phyloP scores from a whole-genome alignment of 2,888 invertebrate species.

The Heteropelma amictum region DNA sequence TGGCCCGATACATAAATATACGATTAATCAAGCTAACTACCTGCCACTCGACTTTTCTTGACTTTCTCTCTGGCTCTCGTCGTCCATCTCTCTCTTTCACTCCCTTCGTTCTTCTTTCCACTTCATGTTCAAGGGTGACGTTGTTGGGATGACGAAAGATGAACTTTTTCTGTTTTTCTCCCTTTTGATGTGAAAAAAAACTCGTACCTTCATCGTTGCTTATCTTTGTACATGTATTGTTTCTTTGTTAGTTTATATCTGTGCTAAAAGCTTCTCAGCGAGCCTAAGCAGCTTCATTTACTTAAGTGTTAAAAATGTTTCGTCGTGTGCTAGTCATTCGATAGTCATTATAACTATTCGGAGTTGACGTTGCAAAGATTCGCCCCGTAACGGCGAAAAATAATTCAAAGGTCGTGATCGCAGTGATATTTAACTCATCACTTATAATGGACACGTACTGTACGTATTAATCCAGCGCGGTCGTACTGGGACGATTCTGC shows the following conservation, averaged over 20 bases:
- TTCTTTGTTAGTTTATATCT: neutral
- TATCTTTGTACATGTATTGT: slow-evolving; percentile 2
- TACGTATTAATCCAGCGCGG: too few relatives aligned
- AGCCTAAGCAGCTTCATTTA: slow-evolving; percentile 68
- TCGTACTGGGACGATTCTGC: too few relatives aligned
- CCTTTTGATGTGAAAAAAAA: slow-evolving; percentile 25
- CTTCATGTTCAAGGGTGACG: slow-evolving; percentile 29
- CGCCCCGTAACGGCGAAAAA: neutral
- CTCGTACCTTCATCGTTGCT: neutral
- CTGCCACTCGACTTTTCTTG: slow-evolving; percentile 62
- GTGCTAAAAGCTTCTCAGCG: neutral
- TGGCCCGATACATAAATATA: slow-evolving; percentile 75
- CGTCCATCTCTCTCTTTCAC: slow-evolving; percentile 28
- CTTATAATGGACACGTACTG: too few relatives aligned
- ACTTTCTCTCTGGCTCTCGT: slow-evolving; percentile 49
- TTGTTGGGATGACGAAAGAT: slow-evolving; percentile 37
- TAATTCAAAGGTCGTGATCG: too few relatives aligned
- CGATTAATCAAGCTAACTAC: slow-evolving; percentile 75
- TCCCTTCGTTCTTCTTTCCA: slow-evolving; percentile 41
- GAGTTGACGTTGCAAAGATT: neutral
- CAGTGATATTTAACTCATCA: too few relatives aligned
- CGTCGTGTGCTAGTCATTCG: slow-evolving; percentile 27
- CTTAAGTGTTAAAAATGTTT: slow-evolving; percentile 65
- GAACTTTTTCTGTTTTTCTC: slow-evolving; percentile 13
- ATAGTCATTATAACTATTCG: slow-evolving; percentile 2